phyloP scores from a whole-genome alignment of 2,113 vertebrate genomes.

The Myiozetetes cayanensis region DNA sequence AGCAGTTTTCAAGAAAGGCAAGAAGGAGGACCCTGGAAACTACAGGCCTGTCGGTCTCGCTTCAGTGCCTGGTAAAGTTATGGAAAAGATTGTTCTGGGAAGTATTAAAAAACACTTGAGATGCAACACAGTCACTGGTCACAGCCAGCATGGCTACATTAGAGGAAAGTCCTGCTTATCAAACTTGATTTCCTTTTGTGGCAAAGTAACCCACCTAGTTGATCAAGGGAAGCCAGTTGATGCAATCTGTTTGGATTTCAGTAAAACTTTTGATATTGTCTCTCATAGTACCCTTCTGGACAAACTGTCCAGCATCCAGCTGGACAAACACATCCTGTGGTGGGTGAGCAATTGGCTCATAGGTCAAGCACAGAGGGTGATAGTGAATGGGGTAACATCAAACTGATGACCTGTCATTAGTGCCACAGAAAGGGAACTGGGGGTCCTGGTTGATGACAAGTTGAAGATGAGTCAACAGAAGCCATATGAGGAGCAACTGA shows the following conservation, averaged over 20 bases:
- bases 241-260: background rate
- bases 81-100: background rate
- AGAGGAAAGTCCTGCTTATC: background rate
- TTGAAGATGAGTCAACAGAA: background rate
- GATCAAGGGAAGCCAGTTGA: background rate
- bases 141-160: background rate
- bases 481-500: background rate
- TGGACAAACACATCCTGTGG: background rate
- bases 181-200: background rate
- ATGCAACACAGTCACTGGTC: background rate
- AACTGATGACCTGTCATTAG: background rate
- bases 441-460: background rate
- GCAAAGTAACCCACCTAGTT: background rate
- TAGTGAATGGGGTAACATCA: background rate
- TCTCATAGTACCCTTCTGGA: background rate
- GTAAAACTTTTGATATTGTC: background rate
- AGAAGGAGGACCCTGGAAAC: background rate
- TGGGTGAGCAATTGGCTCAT: background rate
- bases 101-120: background rate
- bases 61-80: background rate
- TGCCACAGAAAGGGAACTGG: background rate
- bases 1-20: background rate
- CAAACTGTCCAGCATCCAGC: background rate
- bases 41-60: background rate
- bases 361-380: background rate